Conservation (phyloP, 2,797 vertebrate genomes). For the Choloepus didactylus region DNA sequence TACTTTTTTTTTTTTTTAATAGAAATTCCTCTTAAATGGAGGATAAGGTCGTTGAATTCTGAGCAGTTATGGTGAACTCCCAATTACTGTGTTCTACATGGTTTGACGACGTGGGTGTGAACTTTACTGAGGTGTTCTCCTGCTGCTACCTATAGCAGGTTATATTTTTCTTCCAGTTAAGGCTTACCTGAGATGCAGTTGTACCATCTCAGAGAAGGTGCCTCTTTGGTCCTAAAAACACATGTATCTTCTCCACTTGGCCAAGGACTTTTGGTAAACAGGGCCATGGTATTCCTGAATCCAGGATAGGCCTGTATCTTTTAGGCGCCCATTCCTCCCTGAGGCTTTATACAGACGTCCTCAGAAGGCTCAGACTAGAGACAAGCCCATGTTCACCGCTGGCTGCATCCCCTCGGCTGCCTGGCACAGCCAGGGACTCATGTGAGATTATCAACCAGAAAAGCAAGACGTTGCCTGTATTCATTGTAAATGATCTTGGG, state of each 20-base stretch:
- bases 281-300: background rate
- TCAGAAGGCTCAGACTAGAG: background rate
- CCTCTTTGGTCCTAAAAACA: background rate
- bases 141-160: fast-evolving
- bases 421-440: background rate
- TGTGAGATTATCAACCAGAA: background rate
- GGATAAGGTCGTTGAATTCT: background rate
- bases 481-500: background rate
- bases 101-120: background rate
- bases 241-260: background rate
- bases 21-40: background rate
- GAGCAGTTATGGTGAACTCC: background rate
- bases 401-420: fast-evolving
- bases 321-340: background rate
- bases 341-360: background rate
- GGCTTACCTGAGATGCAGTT: background rate
- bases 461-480: background rate
- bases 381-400: background rate
- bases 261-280: background rate
- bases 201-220: no score
- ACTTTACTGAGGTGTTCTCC: background rate
- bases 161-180: background rate
- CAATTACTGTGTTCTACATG: fast-evolving
- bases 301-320: background rate
- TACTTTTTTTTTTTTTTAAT: background rate